Evolutionary conservation across 2,888 invertebrate genomes (phyloP), one percentile per base, ranked within the genome.

Genomic region (Dicyrtoma fusca): DNA sequence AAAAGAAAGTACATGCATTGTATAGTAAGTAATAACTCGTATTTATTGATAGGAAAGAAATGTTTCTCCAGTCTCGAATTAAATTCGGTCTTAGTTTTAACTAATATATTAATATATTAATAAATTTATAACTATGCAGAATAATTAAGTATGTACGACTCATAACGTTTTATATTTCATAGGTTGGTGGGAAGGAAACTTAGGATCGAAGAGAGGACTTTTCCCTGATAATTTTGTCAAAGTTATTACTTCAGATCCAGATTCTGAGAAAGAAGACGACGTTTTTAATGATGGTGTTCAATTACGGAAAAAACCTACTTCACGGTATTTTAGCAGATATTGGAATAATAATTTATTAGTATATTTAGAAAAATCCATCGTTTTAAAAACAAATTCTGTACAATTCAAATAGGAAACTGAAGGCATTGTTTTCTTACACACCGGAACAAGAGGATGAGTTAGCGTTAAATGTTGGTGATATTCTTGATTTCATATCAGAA

Each of bases 381-480:
- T 34, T 34, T 34, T 34, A n/a, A n/a, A n/a, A n/a, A 21, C 26
- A 10, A 57, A 57, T 26, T 8, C 49, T 34, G 23, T 62, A 13
- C 14, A 8, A 21, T 21, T 72, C 34, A 0, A 47, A 14, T 51
- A 89, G 91, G 75, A 88, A 89, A 82, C 93, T 94, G 84, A 89
- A 90, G 82, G 95, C 92, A 64, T 88, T 94, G 79, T 95, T 91
- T 85, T 92, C 92, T 84, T 98, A 98, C 85, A 90, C 90, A 81
- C 95, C 96, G 69, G 92, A 92, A 77, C 95, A 97, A 83, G 92
- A 92, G 74, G 98, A 98, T 86, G 98, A 98, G 84, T 85, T 98
- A 80, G 88, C 89, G 78, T 87, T 98, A 75, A 88, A 89, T 80
- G 92, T 94, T 55, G 94, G 95, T 77, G 96, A 97, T 85, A 86